Base-by-base conservation (phyloP, 2,888 invertebrate species). In the Cephalotes varians region DNA sequence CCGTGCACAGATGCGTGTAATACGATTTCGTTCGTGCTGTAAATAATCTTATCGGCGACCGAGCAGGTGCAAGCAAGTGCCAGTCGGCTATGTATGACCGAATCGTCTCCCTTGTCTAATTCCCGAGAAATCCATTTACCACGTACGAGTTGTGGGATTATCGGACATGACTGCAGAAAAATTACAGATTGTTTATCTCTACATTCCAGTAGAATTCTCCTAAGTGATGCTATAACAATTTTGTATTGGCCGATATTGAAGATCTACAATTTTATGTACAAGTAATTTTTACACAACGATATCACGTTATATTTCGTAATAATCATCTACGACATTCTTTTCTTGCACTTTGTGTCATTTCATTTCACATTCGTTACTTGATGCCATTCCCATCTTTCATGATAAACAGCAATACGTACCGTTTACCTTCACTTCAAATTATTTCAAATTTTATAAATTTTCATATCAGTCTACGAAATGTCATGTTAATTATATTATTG, bases 1-100 rank as follows among this genome's bases (percentile, higher is more conserved):
- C 83, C 83, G 86, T 18, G 85, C 89, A 85, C 86, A 83, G 88
- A 89, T 85, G 89, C 89, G 89, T 85, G 84, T 89, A 89, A 89
- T 82, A 84, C 89, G 89, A 89, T 89, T 89, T 72, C 83, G 77
- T 69, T 74, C 81, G 72, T 72, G 73, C 81, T 89, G 88, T 89
- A 89, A 89, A 89, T 89, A 89, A 89, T 89, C 88, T 89, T 88
- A 89, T 87, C 89, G 72, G 56, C 21, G 51, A 64, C 34, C 73
- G 77, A 82, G 80, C 87, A 89, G 83, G 81, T 82, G 81, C 67
- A 44, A 69, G 80, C 82, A 65, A 80, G 67, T 67, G 77, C 69
- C 56, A 67, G 54, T 54, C 34, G 40, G 37, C 9, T 65, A 56
- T 40, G 31, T 65, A 67, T 2, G 54, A 37, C 18, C 77, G 18